A percentile compares a stretch with the other conserved stretches of the same genome.
Conservation (phyloP, 2,888 invertebrate genomes). For the Dromius quadrimaculatus region DNA sequence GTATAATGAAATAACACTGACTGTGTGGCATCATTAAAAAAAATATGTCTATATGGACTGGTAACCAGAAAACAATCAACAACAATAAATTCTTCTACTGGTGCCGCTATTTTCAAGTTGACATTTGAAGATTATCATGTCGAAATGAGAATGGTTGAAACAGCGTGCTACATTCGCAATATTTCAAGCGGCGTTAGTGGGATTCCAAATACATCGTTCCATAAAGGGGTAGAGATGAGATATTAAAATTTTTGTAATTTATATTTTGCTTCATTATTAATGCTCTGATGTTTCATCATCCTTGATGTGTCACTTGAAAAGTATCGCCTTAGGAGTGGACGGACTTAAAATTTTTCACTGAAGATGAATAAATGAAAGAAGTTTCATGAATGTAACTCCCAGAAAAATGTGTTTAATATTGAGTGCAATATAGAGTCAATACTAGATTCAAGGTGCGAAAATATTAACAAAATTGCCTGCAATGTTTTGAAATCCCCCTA, state of each 20-base stretch:
- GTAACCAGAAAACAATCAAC: no score
- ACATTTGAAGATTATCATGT: no score
- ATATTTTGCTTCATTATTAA: slow-evolving; percentile 36
- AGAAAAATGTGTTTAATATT: slow-evolving; percentile 38
- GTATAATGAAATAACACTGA: no score
- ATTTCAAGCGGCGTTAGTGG: slow-evolving; percentile 11
- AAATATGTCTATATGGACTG: no score
- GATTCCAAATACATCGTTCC: slow-evolving; percentile 38
- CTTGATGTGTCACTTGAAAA: background rate
- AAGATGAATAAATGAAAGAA: slow-evolving; percentile 24
- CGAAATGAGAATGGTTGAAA: no score
- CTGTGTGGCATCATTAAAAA: no score
- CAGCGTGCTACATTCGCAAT: background rate
- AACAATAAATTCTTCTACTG: no score
- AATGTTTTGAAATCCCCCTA: slow-evolving; percentile 23
- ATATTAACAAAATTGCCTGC: slow-evolving; percentile 8
- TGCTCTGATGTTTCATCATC: slow-evolving; percentile 27
- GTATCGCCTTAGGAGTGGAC: no score
- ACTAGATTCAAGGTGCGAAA: slow-evolving; percentile 28
- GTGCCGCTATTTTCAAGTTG: no score
- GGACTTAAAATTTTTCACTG: no score
- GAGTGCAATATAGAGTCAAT: slow-evolving; percentile 20
- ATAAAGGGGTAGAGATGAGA: slow-evolving; percentile 41
- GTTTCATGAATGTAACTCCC: slow-evolving; percentile 28
- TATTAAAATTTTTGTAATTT: slow-evolving; percentile 46